Evolutionary conservation across 2,113 vertebrate genomes (phyloP), one percentile per base, ranked within the genome.

Genomic region (Mirounga angustirostris): DNA sequence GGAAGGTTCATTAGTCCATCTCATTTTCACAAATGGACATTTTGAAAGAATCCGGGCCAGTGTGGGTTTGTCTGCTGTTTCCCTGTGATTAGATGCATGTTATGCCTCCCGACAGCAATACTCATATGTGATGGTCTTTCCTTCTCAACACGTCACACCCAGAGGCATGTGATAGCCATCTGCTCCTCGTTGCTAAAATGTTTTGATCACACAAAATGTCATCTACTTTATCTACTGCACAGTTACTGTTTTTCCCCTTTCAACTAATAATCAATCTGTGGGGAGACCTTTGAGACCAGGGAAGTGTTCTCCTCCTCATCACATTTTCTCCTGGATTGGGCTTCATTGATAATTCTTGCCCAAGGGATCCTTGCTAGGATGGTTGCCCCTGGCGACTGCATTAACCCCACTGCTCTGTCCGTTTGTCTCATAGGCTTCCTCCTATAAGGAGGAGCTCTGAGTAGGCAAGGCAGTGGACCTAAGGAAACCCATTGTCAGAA

Each of bases 101-200:
- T 18, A 16, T 56, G 36, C 8, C 5, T 59, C 40, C 40, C 0
- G 0, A 26, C 0, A 12, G 1, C 16, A 16, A 18, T 3, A 24
- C 18, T 65, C 7, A 0, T 14, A 12, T 2, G 26, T 0, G 21
- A 13, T 6, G 18, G 9, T 4, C 28, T 21, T 50, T 58, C 52
- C 33, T 67, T 58, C 56, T 58, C 59, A 7, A 8, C 4, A 4
- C 30, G 1, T 69, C 65, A 22, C 12, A n/a, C 69, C 40, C 30
- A 69, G 26, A 82, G 69, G 4, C 30, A 9, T 3, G 4, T 11
- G 59, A 33, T 2, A 12, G 1, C 52, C 4, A 3, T 1, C 2
- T 19, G 63, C 3, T 80, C 18, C 46, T 88, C 4, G 0, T 0
- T 1, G 16, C n/a, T 58, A 15, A 54, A n/a, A n/a, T n/a, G n/a